phyloP scores from a whole-genome alignment of 2,797 vertebrate species.

The Tokudaia tokunoshimensis region DNA sequence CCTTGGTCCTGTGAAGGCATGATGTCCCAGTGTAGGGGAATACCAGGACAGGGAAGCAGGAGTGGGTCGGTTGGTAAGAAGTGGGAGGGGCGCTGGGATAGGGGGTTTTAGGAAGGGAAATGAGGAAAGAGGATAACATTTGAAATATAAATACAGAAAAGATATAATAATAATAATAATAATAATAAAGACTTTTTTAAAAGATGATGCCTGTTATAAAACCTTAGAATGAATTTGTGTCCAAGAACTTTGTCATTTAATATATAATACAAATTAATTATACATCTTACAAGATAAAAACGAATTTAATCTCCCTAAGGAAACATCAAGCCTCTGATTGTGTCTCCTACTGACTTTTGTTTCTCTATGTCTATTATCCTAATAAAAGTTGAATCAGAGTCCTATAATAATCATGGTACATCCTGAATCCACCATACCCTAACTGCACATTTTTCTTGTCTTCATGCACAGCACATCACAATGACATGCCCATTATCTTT shows the following conservation, averaged over 20 bases:
- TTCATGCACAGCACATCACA: not conserved
- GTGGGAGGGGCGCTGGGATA: too few relatives aligned
- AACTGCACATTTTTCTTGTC: not conserved
- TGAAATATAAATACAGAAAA: too few relatives aligned
- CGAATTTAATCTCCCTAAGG: not conserved
- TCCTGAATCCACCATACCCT: not conserved
- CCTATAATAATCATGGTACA: not conserved
- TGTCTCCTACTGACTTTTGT: not conserved
- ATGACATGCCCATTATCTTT: not conserved
- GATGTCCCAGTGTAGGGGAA: too few relatives aligned
- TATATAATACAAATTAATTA: not conserved
- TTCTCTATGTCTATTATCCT: not conserved
- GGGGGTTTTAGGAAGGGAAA: too few relatives aligned
- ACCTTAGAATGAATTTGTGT: not conserved
- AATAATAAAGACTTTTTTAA: too few relatives aligned
- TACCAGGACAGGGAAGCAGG: too few relatives aligned
- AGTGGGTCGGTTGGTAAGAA: too few relatives aligned
- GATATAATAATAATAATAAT: too few relatives aligned
- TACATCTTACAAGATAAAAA: not conserved
- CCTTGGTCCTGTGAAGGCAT: too few relatives aligned
- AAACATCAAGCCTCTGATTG: not conserved
- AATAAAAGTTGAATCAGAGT: not conserved
- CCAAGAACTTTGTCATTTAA: not conserved
- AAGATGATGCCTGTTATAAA: not conserved
- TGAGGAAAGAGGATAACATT: too few relatives aligned